phyloP scores from a whole-genome alignment of 2,113 vertebrate genomes.

The Petrocephalus zakoni region DNA sequence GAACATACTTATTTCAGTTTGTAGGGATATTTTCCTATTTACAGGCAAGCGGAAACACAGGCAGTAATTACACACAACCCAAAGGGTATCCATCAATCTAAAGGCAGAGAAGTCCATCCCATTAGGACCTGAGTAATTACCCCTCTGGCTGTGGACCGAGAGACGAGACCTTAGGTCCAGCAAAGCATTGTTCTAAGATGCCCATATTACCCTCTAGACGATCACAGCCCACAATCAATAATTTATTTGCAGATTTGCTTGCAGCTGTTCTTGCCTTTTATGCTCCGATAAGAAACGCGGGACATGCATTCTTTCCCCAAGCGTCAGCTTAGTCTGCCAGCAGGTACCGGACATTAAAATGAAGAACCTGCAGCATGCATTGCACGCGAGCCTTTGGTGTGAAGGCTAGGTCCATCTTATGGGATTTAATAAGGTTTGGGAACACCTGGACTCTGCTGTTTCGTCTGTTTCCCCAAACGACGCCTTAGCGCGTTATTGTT shows the following conservation, averaged over 20 bases:
- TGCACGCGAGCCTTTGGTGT: background rate
- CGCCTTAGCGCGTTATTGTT: background rate
- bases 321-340: background rate
- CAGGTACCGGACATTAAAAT: background rate
- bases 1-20: background rate
- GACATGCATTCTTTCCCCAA: background rate
- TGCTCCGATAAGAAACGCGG: background rate
- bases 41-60: background rate
- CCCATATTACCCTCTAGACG: background rate
- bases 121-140: background rate
- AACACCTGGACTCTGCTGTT: background rate
- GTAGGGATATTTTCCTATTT: background rate
- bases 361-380: background rate
- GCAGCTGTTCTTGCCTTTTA: background rate
- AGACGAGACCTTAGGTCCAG: background rate
- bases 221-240: background rate
- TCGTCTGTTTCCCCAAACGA: background rate
- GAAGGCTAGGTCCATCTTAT: background rate
- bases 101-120: background rate
- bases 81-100: slow-evolving; percentile 6
- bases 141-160: background rate
- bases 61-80: background rate
- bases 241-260: background rate
- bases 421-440: background rate
- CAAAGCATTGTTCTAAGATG: background rate